Evolutionary conservation across 2,113 vertebrate genomes (phyloP).

Genomic region (Pygoscelis adeliae): DNA sequence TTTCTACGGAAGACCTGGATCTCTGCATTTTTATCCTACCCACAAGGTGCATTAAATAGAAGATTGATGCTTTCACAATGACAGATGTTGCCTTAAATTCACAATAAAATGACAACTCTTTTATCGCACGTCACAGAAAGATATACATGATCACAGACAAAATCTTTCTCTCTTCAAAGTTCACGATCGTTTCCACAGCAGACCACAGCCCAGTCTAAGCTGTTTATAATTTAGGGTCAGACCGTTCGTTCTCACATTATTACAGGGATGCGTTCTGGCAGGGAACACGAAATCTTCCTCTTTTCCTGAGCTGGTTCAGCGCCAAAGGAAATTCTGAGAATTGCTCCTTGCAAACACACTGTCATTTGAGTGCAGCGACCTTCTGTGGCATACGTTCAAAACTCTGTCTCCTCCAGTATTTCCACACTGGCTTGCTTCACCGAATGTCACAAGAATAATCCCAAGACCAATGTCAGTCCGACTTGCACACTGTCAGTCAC

Average conservation of each 20-base stretch:
- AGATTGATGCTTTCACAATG: background rate
- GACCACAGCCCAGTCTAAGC: background rate
- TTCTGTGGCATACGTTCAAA: background rate
- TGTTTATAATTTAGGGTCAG: constrained; percentile 49
- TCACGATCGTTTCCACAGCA: background rate
- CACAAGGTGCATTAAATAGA: background rate
- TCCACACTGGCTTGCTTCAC: background rate
- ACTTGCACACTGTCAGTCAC: background rate
- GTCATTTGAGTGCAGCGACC: background rate
- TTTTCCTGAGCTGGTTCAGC: constrained; percentile 13
- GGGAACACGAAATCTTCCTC: constrained; percentile 14
- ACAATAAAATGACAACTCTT: background rate
- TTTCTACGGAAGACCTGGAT: background rate
- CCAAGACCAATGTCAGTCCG: background rate
- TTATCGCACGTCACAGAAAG: background rate
- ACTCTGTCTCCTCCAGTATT: background rate
- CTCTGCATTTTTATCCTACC: background rate
- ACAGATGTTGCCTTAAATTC: background rate
- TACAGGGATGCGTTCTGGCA: constrained; percentile 25
- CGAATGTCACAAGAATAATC: background rate
- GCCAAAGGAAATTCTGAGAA: constrained; percentile 54
- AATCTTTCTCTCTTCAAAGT: background rate
- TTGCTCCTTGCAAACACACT: constrained; percentile 23
- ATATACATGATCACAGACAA: background rate
- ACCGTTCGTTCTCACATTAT: constrained; percentile 34